phyloP scores from a whole-genome alignment of 2,797 vertebrate species.

The Acrocephalus scirpaceus region DNA sequence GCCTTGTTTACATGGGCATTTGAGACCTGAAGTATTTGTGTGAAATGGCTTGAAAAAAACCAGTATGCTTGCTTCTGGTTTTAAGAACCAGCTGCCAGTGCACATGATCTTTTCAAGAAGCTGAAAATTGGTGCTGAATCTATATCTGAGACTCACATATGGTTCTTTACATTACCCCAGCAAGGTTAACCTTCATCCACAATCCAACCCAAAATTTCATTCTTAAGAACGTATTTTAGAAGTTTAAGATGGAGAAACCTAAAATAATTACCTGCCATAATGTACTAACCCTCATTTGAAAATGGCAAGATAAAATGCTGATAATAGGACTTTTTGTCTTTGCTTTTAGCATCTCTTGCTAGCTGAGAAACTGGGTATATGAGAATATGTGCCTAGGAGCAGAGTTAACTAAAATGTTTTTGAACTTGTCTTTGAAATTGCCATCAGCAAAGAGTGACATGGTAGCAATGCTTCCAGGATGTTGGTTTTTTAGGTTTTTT shows the following conservation, averaged over 20 bases:
- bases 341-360: neutral
- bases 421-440: neutral
- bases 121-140: neutral
- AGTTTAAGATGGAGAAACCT: neutral
- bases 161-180: neutral
- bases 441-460: neutral
- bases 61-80: neutral
- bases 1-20: slow-evolving; percentile 13
- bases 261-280: neutral
- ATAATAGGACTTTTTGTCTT: neutral
- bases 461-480: neutral
- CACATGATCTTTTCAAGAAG: neutral
- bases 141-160: neutral
- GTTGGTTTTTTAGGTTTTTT: neutral
- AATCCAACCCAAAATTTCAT: neutral
- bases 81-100: neutral
- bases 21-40: neutral
- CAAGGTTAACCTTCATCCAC: neutral
- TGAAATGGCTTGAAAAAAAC: neutral
- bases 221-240: neutral
- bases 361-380: neutral
- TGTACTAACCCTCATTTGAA: neutral
- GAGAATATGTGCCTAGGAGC: neutral
- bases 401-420: neutral
- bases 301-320: neutral